A percentile compares a stretch with the other conserved stretches of the same genome.
phyloP scores from a whole-genome alignment of 1,140 invertebrate genomes.

The Drosophila arawakana region DNA sequence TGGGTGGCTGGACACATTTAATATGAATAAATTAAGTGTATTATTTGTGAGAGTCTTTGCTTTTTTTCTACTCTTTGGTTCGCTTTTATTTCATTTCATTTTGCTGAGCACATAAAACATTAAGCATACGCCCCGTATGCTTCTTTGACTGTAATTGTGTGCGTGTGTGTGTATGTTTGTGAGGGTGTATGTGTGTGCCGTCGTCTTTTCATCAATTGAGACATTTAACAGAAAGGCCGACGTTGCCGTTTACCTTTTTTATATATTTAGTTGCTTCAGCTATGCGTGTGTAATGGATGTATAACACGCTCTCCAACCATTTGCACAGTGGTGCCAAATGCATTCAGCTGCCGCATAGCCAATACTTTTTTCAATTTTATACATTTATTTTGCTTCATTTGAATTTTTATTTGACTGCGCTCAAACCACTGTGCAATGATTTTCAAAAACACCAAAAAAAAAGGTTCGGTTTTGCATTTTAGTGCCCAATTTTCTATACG shows the following conservation, averaged over 20 bases:
- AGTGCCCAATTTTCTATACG: constrained; percentile 53
- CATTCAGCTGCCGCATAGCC: not conserved
- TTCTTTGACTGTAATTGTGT: not conserved
- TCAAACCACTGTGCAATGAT: constrained; percentile 30
- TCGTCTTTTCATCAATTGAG: constrained; percentile 64
- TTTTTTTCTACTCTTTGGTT: constrained; percentile 2
- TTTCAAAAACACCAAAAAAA: constrained; percentile 17
- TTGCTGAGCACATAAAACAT: constrained; percentile 64
- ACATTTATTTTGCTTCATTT: not conserved
- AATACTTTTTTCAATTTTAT: not conserved
- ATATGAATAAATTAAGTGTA: constrained; percentile 68
- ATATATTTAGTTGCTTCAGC: not conserved
- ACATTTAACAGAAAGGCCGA: constrained; percentile 71
- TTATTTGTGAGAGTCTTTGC: constrained; percentile 46
- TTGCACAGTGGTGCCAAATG: constrained; percentile 29
- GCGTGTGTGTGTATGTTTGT: not conserved
- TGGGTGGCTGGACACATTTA: constrained; percentile 32
- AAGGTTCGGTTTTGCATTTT: constrained; percentile 54
- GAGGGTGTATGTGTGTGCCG: not conserved
- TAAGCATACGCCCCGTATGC: constrained; percentile 55
- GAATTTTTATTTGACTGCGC: not conserved
- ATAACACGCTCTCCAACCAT: constrained; percentile 32
- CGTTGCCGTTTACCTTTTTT: constrained; percentile 55
- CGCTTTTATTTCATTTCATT: constrained; percentile 23
- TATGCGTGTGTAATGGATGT: constrained; percentile 43